Evolutionary conservation across 1,140 invertebrate species (phyloP), one percentile per base, ranked within the genome.

Genomic region (Cheumatopsyche charites): DNA sequence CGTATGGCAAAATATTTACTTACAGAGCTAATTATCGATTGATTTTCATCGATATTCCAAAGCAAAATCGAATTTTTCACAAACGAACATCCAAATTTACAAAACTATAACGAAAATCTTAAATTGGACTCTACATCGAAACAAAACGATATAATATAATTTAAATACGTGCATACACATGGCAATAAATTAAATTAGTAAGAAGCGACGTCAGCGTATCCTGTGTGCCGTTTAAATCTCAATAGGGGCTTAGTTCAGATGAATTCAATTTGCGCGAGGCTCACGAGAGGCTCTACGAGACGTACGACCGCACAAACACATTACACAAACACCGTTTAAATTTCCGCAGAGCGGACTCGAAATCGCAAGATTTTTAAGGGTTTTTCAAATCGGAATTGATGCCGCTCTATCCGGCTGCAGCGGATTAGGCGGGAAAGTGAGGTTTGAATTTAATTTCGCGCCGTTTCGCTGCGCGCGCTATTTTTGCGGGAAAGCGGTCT

Each of bases 401-500:
- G 29, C 9, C 9, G 29, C 29, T 36, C 29, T 4, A 36, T 3
- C 3, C 29, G 29, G 9, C 29, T 4, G 3, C 9, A 36, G 3
- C 9, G 9, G 29, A 36, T 36, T 36, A 36, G 29, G 9, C 15
- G 45, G 67, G 41, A 23, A 13, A 25, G 23, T 26, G 17, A 21
- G 62, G 23, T 67, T 71, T 62, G 68, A 71, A 74, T 63, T 74
- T 74, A 74, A 74, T 74, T 74, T 74, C 62, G 67, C 69, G 42
- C 73, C 63, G 68, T 74, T 74, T n/a, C n/a, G n/a, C 70, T 74
- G 68, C 68, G 63, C 69, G 43, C 55, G 41, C 62, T 66, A 66
- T 43, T 43, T 67, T 49, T 47, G 36, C 65, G 45, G 19, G 26
- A 41, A 15, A 17, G 65, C 11, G 62, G 21, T 62, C 71, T 63